phyloP scores from a whole-genome alignment of 2,113 vertebrate species.

The Sakesphorus luctuosus region DNA sequence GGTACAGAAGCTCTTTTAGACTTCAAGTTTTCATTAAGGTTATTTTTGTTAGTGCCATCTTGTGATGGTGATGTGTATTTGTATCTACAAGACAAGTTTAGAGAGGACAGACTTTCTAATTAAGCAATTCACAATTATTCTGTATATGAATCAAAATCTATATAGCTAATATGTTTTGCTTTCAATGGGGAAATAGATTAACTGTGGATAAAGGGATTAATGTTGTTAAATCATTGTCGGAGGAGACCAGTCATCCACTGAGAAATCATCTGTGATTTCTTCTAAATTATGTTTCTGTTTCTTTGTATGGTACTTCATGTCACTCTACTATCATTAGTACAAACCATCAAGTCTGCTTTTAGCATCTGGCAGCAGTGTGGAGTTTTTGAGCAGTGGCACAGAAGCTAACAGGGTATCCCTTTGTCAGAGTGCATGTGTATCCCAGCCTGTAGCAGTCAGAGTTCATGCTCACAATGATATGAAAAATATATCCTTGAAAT shows the following conservation, averaged over 20 bases:
- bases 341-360: constrained; percentile 37
- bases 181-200: background rate
- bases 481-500: constrained; percentile 53
- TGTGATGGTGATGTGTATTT: background rate
- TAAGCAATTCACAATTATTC: background rate
- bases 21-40: background rate
- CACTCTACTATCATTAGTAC: background rate
- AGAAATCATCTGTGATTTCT: background rate
- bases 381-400: constrained; percentile 33
- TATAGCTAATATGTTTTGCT: background rate
- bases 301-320: background rate
- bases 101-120: background rate
- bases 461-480: background rate
- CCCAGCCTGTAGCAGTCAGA: constrained; percentile 37
- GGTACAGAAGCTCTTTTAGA: background rate
- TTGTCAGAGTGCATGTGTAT: constrained; percentile 47
- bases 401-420: constrained; percentile 53
- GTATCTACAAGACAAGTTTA: background rate
- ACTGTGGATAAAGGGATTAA: background rate
- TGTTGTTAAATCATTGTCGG: background rate
- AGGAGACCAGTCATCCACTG: no score
- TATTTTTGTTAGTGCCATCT: background rate
- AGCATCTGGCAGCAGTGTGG: constrained; percentile 56
- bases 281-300: background rate
- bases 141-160: background rate